These are phyloP conservation scores for Coracias cyanogaster DNA, from an alignment of 2,797 vertebrate genomes.

Conservation along the genomic window DNA sequence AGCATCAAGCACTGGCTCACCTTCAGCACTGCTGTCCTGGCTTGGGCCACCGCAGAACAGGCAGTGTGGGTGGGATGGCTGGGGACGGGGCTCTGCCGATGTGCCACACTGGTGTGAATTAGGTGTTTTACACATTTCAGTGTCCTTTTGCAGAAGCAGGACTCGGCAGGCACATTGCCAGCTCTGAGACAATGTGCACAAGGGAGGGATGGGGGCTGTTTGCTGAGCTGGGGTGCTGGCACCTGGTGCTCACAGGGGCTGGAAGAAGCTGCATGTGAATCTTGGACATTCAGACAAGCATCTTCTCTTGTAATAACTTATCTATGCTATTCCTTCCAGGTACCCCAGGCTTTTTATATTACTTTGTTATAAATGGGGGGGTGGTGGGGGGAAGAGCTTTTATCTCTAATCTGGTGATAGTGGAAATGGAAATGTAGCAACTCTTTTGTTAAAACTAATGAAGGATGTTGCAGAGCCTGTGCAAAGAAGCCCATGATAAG, in stretches of 20 bases:
- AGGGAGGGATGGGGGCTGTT: not conserved
- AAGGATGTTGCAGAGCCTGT: not conserved
- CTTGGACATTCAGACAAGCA: accelerated
- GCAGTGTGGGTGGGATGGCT: accelerated
- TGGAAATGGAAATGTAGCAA: too few relatives aligned
- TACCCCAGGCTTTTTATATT: accelerated
- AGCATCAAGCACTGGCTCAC: accelerated
- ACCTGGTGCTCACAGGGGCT: not conserved
- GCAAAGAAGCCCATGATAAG: accelerated
- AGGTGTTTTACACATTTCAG: accelerated
- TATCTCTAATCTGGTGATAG: not conserved
- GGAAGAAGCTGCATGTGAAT: not conserved
- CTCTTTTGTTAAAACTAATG: not conserved
- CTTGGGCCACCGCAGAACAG: accelerated
- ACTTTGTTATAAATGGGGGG: accelerated
- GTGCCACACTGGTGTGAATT: accelerated
- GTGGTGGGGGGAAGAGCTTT: accelerated
- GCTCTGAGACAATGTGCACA: not conserved
- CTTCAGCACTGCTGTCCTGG: accelerated
- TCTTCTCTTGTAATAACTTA: too few relatives aligned
- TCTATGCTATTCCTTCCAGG: accelerated
- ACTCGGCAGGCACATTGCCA: accelerated
- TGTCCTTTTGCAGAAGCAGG: not conserved
- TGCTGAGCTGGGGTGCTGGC: accelerated
- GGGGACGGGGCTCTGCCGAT: accelerated